A percentile compares a stretch with the other conserved stretches of the same genome.
These are phyloP conservation scores for Phyllotreta cruciferae DNA, from an alignment of 2,888 invertebrate genomes.

Conservation along the genomic window DNA sequence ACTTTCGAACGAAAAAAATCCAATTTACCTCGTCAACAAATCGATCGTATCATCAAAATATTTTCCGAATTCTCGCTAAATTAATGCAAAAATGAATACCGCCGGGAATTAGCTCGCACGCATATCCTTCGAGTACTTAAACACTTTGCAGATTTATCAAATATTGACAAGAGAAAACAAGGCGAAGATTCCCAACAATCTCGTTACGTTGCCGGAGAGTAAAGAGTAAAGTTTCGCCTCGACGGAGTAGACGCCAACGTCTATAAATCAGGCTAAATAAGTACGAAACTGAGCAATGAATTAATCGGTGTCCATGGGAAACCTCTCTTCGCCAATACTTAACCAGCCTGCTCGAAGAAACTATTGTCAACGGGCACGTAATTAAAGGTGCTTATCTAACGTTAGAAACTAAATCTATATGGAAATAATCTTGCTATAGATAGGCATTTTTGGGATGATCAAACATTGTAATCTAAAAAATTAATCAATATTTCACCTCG, in stretches of 20 bases:
- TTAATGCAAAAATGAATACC: too few species aligned
- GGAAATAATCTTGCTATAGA: too few species aligned
- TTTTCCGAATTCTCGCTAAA: too few species aligned
- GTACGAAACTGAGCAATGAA: slow-evolving; percentile 27
- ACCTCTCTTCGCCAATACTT: slow-evolving; percentile 9
- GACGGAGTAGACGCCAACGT: slow-evolving; percentile 17
- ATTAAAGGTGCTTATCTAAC: slow-evolving; percentile 6
- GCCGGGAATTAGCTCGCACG: too few species aligned
- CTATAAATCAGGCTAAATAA: slow-evolving; percentile 29
- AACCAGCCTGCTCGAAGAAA: slow-evolving; percentile 7
- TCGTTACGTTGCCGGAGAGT: slow-evolving; percentile 17
- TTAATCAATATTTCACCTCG: slow-evolving; percentile 2
- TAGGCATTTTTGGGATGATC: neutral
- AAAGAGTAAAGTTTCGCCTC: slow-evolving; percentile 22
- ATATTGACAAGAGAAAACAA: slow-evolving; percentile 23
- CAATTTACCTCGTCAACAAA: neutral
- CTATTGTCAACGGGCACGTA: slow-evolving; percentile 5
- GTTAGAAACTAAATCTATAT: too few species aligned
- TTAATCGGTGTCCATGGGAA: slow-evolving; percentile 29
- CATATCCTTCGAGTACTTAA: too few species aligned
- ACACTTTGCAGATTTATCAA: slow-evolving; percentile 14
- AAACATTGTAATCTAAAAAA: slow-evolving; percentile 1
- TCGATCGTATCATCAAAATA: neutral
- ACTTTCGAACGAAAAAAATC: slow-evolving; percentile 1
- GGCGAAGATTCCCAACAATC: slow-evolving; percentile 21